Evolutionary conservation across 2,113 vertebrate species (phyloP).

Genomic region (Tilapia sparmanii): DNA sequence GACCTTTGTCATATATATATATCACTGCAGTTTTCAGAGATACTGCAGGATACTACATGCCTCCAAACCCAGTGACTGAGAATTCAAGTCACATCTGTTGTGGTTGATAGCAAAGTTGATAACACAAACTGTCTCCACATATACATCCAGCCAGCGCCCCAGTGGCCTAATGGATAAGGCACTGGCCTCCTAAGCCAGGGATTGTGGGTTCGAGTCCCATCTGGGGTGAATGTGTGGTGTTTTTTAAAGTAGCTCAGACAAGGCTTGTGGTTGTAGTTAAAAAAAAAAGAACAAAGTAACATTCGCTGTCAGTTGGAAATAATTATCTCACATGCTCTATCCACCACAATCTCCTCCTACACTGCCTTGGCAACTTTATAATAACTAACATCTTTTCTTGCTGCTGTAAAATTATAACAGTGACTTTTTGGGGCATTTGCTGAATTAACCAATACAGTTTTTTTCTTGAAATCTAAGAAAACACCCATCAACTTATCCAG

Average conservation of each 20-base stretch:
- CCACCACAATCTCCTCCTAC: background rate
- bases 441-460: background rate
- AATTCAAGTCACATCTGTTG: background rate
- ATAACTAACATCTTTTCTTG: background rate
- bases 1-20: background rate
- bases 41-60: background rate
- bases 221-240: background rate
- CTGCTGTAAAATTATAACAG: background rate
- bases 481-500: background rate
- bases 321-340: background rate
- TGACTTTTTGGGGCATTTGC: background rate
- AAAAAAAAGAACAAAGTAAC: background rate
- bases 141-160: constrained; percentile 8
- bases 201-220: constrained; percentile 61
- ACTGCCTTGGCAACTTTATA: background rate
- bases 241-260: background rate
- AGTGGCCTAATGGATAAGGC: constrained; percentile 82
- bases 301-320: background rate
- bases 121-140: background rate
- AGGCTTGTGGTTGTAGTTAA: background rate
- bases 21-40: background rate
- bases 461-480: background rate
- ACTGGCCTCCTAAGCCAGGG: constrained; percentile 71
- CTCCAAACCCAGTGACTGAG: background rate
- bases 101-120: background rate